These are phyloP conservation scores for Mercenaria mercenaria DNA, from an alignment of 1,140 invertebrate species.

Conservation along the genomic window DNA sequence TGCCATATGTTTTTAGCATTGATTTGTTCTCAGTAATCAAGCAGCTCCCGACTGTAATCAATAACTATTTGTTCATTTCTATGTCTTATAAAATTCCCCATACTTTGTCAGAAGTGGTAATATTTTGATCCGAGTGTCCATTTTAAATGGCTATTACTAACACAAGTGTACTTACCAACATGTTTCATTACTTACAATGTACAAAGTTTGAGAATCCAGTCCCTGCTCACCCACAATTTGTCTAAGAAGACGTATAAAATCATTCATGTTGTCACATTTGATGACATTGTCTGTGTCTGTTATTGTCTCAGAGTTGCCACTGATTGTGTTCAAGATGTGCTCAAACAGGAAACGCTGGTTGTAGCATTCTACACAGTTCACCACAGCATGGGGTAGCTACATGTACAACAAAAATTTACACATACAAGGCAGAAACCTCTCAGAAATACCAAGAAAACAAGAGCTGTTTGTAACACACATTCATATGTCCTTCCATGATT, in stretches of 20 bases:
- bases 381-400: conserved; percentile 87
- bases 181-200: conserved; percentile 85
- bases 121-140: too few relatives aligned
- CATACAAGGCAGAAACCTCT: not conserved
- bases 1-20: too few relatives aligned
- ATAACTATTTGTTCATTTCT: too few relatives aligned
- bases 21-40: too few relatives aligned
- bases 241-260: conserved; percentile 89
- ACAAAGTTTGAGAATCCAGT: conserved; percentile 80
- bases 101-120: too few relatives aligned
- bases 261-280: conserved; percentile 92
- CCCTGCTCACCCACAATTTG: conserved; percentile 69
- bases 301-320: conserved; percentile 55
- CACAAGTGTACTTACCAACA: too few relatives aligned
- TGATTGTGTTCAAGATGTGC: conserved; percentile 90
- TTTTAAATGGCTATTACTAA: too few relatives aligned
- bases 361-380: conserved; percentile 95
- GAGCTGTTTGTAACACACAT: not conserved
- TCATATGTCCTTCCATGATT: not conserved
- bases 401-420: not conserved
- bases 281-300: conserved; percentile 81
- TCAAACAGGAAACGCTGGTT: conserved; percentile 92
- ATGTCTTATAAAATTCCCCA: too few relatives aligned
- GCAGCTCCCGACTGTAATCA: too few relatives aligned
- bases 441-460: not conserved